Conservation (phyloP, 2,113 vertebrate genomes). For the Rhinolophus sinicus region DNA sequence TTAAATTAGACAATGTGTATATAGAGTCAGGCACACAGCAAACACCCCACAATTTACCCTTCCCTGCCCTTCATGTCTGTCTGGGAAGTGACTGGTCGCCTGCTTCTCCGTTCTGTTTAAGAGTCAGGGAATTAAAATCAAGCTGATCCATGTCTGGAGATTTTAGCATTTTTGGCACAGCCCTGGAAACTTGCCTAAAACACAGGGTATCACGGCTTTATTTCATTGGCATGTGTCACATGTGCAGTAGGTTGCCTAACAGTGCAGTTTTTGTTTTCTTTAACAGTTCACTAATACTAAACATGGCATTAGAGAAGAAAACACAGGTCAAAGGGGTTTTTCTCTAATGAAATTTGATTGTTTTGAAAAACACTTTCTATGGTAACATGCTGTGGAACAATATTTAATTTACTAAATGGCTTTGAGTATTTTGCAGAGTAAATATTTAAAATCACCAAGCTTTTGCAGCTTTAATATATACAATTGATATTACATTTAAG, state of each 20-base stretch:
- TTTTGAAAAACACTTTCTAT: not conserved
- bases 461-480: constrained; percentile 29
- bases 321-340: not conserved
- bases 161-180: not conserved
- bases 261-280: not conserved
- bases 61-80: not conserved
- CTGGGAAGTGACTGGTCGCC: not conserved
- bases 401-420: constrained; percentile 45
- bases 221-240: not conserved
- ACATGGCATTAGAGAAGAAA: not conserved
- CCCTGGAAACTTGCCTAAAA: not conserved
- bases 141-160: not conserved
- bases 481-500: not conserved
- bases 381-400: constrained; percentile 2
- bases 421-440: constrained; percentile 36
- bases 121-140: not conserved
- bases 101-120: not conserved
- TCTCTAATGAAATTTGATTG: constrained; percentile 13
- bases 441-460: constrained; percentile 44
- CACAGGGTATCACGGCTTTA: not conserved
- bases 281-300: not conserved
- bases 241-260: rapidly evolving
- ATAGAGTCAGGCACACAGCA: not conserved
- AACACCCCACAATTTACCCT: not conserved
- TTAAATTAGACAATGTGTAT: constrained; percentile 62